Conservation (phyloP, 2,113 vertebrate genomes). For the Neodon shergylaensis region DNA sequence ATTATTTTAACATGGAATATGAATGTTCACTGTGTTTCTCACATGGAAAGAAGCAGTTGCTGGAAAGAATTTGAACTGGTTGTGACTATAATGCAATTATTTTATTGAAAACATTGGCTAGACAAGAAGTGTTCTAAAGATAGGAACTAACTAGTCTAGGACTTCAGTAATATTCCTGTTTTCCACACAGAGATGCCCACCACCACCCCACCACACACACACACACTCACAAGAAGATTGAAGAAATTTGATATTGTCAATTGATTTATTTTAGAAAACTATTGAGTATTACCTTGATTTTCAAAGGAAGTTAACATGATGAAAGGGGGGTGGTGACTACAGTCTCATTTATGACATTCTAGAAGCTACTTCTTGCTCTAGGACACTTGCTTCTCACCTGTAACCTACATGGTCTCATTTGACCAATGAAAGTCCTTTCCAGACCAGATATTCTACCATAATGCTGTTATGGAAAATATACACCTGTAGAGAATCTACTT, state of each 20-base stretch:
- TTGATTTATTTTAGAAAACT: not conserved
- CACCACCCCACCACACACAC: not conserved
- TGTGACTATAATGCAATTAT: slow-evolving; percentile 71
- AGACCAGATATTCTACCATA: not conserved
- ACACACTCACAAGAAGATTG: not conserved
- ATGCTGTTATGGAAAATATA: not conserved
- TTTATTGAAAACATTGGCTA: slow-evolving; percentile 69
- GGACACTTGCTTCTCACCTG: not conserved
- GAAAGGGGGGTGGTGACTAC: not conserved
- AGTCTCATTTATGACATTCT: not conserved
- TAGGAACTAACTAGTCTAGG: slow-evolving; percentile 51
- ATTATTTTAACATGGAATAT: slow-evolving; percentile 76
- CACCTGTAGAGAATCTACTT: not conserved
- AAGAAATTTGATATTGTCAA: not conserved
- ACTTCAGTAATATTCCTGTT: not conserved
- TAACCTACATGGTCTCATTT: not conserved
- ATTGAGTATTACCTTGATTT: not conserved
- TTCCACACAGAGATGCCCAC: not conserved
- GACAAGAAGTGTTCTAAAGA: slow-evolving; percentile 69
- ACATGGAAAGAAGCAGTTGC: slow-evolving; percentile 68
- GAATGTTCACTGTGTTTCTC: slow-evolving; percentile 67
- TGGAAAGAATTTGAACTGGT: slow-evolving; percentile 71
- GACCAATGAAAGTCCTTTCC: not conserved
- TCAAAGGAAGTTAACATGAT: not conserved
- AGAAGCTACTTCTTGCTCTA: not conserved